These are phyloP conservation scores for Cotesia congregata DNA, from an alignment of 2,888 invertebrate species.

Conservation along the genomic window DNA sequence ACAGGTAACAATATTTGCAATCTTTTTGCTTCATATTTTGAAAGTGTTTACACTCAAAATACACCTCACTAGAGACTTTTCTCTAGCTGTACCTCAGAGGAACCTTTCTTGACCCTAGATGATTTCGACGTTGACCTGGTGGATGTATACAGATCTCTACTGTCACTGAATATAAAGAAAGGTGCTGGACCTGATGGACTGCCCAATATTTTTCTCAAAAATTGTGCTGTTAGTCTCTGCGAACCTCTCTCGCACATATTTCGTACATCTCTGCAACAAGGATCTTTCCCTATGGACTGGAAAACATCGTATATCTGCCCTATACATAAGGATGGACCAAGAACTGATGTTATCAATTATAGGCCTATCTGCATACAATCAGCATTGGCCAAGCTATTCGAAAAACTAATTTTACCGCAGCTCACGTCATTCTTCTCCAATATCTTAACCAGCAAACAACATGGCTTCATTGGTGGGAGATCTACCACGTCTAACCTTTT, in stretches of 20 bases:
- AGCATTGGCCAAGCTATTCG: background rate
- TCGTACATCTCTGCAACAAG: constrained; percentile 27
- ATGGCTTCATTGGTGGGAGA: background rate
- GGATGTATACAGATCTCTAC: too few relatives aligned
- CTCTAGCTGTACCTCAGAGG: too few relatives aligned
- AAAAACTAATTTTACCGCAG: background rate
- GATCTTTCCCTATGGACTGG: constrained; percentile 25
- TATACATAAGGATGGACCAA: constrained; percentile 32
- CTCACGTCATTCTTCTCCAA: background rate
- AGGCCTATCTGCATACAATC: constrained; percentile 34
- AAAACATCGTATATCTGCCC: constrained; percentile 34
- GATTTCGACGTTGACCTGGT: too few relatives aligned
- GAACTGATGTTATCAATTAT: constrained; percentile 35
- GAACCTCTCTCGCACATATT: constrained; percentile 32
- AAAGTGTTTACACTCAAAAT: too few relatives aligned
- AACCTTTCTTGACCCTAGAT: too few relatives aligned
- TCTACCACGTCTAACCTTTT: background rate
- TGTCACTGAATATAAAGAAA: constrained; percentile 5
- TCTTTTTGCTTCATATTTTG: too few relatives aligned
- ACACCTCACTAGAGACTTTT: too few relatives aligned
- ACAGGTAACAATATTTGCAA: too few relatives aligned
- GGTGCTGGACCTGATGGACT: constrained; percentile 40
- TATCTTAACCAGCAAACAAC: constrained; percentile 2
- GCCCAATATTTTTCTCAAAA: constrained; percentile 36
- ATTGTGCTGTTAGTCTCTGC: constrained; percentile 16